Conservation (phyloP, 2,888 invertebrate genomes). For the Schizaphis graminum region DNA sequence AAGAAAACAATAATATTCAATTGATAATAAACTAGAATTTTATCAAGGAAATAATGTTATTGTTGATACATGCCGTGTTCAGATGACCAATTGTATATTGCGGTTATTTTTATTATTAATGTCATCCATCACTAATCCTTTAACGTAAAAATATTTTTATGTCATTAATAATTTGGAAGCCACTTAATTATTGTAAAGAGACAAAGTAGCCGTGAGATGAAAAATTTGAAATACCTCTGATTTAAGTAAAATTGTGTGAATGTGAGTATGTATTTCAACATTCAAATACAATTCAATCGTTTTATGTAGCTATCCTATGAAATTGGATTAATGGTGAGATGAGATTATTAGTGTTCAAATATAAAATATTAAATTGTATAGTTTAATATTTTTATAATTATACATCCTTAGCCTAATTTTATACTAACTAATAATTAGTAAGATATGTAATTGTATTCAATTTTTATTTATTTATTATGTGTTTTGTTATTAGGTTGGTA, state of each 20-base stretch:
- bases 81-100: background rate
- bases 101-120: background rate
- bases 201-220: background rate
- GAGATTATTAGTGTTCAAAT: slow-evolving; percentile 24
- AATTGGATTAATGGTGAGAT: slow-evolving; percentile 62
- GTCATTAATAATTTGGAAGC: background rate
- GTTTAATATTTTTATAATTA: background rate
- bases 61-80: background rate
- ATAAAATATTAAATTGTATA: background rate
- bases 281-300: slow-evolving; percentile 29
- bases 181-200: background rate
- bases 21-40: background rate
- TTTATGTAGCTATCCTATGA: slow-evolving; percentile 58
- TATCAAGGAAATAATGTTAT: background rate
- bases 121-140: background rate
- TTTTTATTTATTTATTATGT: slow-evolving; percentile 70
- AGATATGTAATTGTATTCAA: background rate
- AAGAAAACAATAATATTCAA: background rate
- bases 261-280: background rate
- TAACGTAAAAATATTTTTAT: background rate
- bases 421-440: background rate
- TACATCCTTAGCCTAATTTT: background rate
- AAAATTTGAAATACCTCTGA: background rate
- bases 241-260: background rate
- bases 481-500: slow-evolving; percentile 80